Evolutionary conservation across 2,888 invertebrate species (phyloP).

Genomic region (Thereva nobilitata): DNA sequence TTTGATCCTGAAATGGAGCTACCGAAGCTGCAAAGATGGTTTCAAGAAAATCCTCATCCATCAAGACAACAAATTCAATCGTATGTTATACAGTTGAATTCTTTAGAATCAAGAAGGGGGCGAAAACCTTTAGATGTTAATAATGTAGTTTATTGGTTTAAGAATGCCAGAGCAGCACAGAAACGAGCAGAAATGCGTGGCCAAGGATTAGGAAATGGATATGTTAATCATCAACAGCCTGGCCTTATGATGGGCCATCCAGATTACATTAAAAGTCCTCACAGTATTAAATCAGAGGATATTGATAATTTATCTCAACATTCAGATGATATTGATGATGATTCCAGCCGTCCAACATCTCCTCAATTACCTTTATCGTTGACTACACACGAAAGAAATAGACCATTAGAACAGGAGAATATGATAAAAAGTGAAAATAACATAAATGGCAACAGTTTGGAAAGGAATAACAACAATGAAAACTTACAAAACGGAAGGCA

Average conservation of each 20-base stretch:
- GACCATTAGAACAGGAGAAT: slow-evolving; percentile 38
- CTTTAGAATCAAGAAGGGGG: slow-evolving; percentile 87
- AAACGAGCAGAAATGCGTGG: slow-evolving; percentile 85
- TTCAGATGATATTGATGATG: slow-evolving; percentile 71
- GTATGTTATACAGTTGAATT: slow-evolving; percentile 92
- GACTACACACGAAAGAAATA: slow-evolving; percentile 63
- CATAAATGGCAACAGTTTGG: slow-evolving; percentile 21
- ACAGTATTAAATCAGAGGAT: slow-evolving; percentile 64
- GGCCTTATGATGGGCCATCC: slow-evolving; percentile 66
- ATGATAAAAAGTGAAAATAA: slow-evolving; percentile 38
- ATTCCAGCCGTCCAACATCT: slow-evolving; percentile 66
- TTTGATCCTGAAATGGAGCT: slow-evolving; percentile 96
- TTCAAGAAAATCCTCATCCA: slow-evolving; percentile 95
- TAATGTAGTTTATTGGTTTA: slow-evolving; percentile 97
- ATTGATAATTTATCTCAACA: slow-evolving; percentile 71
- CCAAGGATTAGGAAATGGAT: slow-evolving; percentile 55
- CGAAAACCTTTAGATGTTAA: slow-evolving; percentile 93
- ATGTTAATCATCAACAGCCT: slow-evolving; percentile 52
- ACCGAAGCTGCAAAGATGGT: slow-evolving; percentile 96
- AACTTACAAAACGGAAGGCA: slow-evolving; percentile 41
- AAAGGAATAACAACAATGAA: slow-evolving; percentile 36
- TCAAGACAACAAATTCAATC: slow-evolving; percentile 95
- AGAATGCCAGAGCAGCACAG: slow-evolving; percentile 94
- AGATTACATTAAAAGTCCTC: slow-evolving; percentile 69
- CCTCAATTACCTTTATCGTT: slow-evolving; percentile 72